Base-by-base conservation (phyloP, 2,888 invertebrate species). In the Synergus laeviventris region DNA sequence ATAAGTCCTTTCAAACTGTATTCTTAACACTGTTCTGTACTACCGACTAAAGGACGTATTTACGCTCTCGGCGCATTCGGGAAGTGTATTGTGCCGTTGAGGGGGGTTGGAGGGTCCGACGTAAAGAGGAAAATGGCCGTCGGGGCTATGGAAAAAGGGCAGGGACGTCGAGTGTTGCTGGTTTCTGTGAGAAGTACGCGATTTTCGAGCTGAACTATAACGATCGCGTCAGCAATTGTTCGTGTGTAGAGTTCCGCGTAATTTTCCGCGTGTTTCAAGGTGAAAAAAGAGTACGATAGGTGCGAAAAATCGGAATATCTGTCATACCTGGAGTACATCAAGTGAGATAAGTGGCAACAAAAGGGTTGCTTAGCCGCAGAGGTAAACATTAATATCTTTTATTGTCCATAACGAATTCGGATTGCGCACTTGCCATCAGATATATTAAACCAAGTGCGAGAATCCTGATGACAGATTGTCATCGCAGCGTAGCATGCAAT, bases 141-240 rank as follows among this genome's bases (percentile, higher is more conserved):
- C 87, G 86, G 85, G 86, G 85, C 86, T 89, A 88, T 87, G 87
- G 89, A 85, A 89, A 89, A 90, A 90, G 90, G 90, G 89, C 90
- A 88, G 90, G 90, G 89, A 90, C 90, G 87, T 89, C 86, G 85
- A 85, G 87, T 84, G 86, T 83, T 86, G 86, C 85, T 73, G 76
- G 79, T 82, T 79, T 82, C 79, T 59, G 79, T 60, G 45, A 70
- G 76, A 77, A 80, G 66, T 64, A 79, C 66, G 76, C 78, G 66
- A 79, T 77, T 79, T 77, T 79, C 74, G 39, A 70, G 75, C 76
- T 78, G 73, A 76, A 77, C 75, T 77, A 60, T 56, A 42, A 75
- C 24, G 74, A 18, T 77, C 76, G 74, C 3, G n/a, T 59, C 24
- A 75, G 75, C 73, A 14, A 76, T 76, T 77, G 75, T 66, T 75